Base-by-base conservation (phyloP, 2,113 vertebrate species). In the Pygoscelis antarcticus region DNA sequence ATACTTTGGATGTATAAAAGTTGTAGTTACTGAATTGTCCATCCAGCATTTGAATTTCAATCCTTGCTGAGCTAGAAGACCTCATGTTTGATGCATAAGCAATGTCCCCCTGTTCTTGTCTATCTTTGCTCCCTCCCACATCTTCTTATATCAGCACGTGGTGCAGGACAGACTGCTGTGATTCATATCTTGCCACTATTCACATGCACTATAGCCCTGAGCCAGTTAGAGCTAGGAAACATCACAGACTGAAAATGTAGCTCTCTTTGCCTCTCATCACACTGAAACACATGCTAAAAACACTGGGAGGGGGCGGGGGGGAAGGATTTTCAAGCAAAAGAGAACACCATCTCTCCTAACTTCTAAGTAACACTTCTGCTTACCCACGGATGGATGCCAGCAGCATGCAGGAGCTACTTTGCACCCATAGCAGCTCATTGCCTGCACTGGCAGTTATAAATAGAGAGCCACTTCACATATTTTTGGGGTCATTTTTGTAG, bases 1-100 rank as follows among this genome's bases (percentile, higher is more conserved):
- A 23, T 17, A 52, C 3, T 62, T 44, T 0, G 0, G 7, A 13
- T 12, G 2, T 11, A 20, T 52, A 66, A 44, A 74, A 75, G 6
- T 19, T 10, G 3, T 8, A 30, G 6, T 27, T 76, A 58, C 10
- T 54, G 18, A 71, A 52, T 54, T 44, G 62, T 4, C 14, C 10
- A 66, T 46, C 9, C 21, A 76, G 8, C 12, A 51, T 72, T 32
- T 91, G 34, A 62, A 54, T 75, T 58, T 86, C n/a, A 80, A 0
- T n/a, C 10, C 77, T 91, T 72, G 11, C 36, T 76, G 49, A 69
- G 14, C n/a, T 69, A 38, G 25, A 84, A 30, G 15, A 29, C 9
- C 22, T 77, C 29, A 16, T 27, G 11, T 11, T 72, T 64, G 15
- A 77, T 77, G 16, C 3, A 57, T 52, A 74, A 81, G 49, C 22